Evolutionary conservation across 2,888 invertebrate species (phyloP).

Genomic region (Cantharis rufa): DNA sequence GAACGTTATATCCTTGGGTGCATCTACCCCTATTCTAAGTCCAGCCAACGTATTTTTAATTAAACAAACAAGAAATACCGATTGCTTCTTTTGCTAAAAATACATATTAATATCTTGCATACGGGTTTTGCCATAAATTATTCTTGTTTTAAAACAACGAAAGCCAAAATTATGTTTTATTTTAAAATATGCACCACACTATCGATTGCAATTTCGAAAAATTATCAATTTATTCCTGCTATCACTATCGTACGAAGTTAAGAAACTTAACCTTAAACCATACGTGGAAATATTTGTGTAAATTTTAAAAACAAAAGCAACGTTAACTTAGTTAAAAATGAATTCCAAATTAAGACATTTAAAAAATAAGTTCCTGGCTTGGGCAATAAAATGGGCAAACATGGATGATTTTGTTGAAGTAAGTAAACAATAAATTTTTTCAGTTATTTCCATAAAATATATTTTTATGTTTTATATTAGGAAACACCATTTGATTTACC

Average conservation of each 20-base stretch:
- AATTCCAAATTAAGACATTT: neutral
- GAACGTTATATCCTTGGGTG: neutral
- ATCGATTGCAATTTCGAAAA: neutral
- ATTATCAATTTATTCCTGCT: neutral
- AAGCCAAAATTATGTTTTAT: neutral
- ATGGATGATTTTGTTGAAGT: neutral
- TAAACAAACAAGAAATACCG: neutral
- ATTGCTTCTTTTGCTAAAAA: neutral
- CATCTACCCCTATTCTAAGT: neutral
- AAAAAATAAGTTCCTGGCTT: neutral
- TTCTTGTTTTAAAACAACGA: neutral
- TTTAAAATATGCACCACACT: neutral
- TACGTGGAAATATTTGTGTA: neutral
- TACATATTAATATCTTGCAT: neutral
- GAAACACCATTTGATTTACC: conserved; percentile 28
- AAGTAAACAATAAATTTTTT: neutral
- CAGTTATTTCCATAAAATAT: neutral
- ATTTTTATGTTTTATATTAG: conserved; percentile 27
- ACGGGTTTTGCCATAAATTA: neutral
- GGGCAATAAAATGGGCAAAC: neutral
- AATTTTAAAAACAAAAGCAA: neutral
- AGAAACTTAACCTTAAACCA: neutral
- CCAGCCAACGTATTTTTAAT: neutral
- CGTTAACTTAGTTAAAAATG: neutral
- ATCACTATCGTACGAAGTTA: neutral